Conservation (phyloP, 2,888 invertebrate genomes). For the Caenorhabditis angaria region DNA sequence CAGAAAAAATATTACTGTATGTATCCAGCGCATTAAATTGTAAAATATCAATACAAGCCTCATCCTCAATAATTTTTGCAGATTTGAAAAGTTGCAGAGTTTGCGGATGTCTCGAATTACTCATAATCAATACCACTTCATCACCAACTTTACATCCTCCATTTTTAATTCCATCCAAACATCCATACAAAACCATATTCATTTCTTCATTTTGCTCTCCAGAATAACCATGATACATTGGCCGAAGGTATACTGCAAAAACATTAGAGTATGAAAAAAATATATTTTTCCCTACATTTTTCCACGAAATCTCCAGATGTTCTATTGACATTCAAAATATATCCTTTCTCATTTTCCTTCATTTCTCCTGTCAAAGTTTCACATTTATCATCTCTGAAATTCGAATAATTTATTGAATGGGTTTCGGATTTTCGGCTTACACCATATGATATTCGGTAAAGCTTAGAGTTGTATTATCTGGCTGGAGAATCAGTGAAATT, state of each 20-base stretch:
- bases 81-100: slow-evolving; percentile 60
- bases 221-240: slow-evolving; percentile 56
- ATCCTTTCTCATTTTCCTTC: slow-evolving; percentile 43
- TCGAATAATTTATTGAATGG: background rate
- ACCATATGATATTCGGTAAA: slow-evolving; percentile 54
- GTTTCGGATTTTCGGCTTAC: slow-evolving; percentile 19
- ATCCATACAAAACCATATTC: slow-evolving; percentile 58
- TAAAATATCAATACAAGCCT: slow-evolving; percentile 59
- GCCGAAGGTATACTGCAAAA: slow-evolving; percentile 50
- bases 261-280: too few species aligned
- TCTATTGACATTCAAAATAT: slow-evolving; percentile 38
- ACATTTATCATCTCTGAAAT: slow-evolving; percentile 44
- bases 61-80: slow-evolving; percentile 59
- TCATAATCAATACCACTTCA: slow-evolving; percentile 53
- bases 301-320: slow-evolving; percentile 14
- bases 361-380: slow-evolving; percentile 39
- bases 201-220: slow-evolving; percentile 62
- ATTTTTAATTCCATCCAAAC: slow-evolving; percentile 40
- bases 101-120: slow-evolving; percentile 61
- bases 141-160: slow-evolving; percentile 53
- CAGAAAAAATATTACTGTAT: slow-evolving; percentile 46
- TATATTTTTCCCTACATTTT: slow-evolving; percentile 23
- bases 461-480: slow-evolving; percentile 26
- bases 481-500: slow-evolving; percentile 36
- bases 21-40: slow-evolving; percentile 54